Conservation (phyloP, 2,888 invertebrate species). For the Pilophorus perplexus region DNA sequence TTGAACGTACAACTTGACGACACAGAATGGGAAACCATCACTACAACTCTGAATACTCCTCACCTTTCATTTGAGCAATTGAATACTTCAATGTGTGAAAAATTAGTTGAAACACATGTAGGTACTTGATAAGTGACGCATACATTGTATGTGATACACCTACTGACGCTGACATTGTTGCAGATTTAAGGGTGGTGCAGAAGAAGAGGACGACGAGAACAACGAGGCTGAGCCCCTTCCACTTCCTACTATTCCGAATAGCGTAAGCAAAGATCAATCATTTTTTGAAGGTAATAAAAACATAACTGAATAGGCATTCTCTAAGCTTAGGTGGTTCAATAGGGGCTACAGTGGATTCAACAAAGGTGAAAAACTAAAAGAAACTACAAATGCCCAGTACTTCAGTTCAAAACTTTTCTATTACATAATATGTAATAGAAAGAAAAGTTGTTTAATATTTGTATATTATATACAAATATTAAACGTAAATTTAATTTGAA, state of each 20-base stretch:
- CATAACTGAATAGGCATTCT: not conserved
- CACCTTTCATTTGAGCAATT: slow-evolving; percentile 1
- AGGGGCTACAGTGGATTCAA: not conserved
- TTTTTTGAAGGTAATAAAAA: not conserved
- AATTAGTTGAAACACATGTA: not conserved
- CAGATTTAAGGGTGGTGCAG: not conserved
- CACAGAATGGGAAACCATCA: not conserved
- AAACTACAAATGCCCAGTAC: not conserved
- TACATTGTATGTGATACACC: not conserved
- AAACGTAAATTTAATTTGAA: no score
- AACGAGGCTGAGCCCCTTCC: not conserved
- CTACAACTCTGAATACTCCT: not conserved
- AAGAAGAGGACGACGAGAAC: not conserved
- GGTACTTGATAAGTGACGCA: no score
- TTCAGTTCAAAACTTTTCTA: no score
- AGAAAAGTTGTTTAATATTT: no score
- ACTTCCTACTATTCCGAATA: not conserved
- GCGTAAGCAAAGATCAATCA: not conserved
- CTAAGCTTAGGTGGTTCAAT: not conserved
- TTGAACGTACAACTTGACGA: not conserved
- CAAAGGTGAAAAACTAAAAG: not conserved
- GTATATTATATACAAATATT: no score
- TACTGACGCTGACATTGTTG: not conserved
- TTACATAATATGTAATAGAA: no score
- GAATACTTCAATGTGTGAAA: no score